Evolutionary conservation across 2,797 vertebrate species (phyloP).

Genomic region (Onychomys leucogaster): DNA sequence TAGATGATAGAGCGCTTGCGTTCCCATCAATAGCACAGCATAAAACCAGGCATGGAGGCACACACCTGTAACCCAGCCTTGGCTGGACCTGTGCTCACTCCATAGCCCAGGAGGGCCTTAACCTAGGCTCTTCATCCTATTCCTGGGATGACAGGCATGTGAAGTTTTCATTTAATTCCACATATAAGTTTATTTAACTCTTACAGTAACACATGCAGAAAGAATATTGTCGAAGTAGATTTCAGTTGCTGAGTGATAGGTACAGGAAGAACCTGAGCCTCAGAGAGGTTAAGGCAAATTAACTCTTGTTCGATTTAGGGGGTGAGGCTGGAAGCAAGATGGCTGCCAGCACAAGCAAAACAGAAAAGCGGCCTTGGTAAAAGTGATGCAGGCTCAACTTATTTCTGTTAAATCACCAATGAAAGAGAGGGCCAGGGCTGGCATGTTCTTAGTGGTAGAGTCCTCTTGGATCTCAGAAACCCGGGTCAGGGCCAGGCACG

Average conservation of each 20-base stretch:
- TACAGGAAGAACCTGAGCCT: slow-evolving; percentile 15
- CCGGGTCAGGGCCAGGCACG: background rate
- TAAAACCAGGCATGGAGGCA: too few relatives aligned
- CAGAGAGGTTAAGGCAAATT: slow-evolving; percentile 9
- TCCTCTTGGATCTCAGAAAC: slow-evolving; percentile 49
- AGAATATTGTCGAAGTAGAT: slow-evolving; percentile 2
- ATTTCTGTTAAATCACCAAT: slow-evolving; percentile 10
- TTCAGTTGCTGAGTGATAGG: background rate
- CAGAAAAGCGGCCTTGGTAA: background rate
- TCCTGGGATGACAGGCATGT: background rate
- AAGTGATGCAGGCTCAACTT: background rate
- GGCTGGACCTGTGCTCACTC: background rate
- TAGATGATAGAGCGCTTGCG: background rate
- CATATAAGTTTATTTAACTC: slow-evolving; percentile 3
- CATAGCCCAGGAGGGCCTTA: background rate
- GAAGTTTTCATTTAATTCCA: background rate
- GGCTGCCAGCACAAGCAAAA: background rate
- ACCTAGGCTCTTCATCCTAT: background rate
- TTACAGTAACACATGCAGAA: slow-evolving; percentile 37
- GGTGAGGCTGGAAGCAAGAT: slow-evolving; percentile 17
- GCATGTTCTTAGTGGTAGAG: background rate
- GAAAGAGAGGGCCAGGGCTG: background rate
- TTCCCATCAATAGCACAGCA: background rate
- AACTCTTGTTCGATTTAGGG: slow-evolving; percentile 10
- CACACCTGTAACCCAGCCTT: background rate